Conservation (phyloP, 2,797 vertebrate species). For the Vipera ursinii region DNA sequence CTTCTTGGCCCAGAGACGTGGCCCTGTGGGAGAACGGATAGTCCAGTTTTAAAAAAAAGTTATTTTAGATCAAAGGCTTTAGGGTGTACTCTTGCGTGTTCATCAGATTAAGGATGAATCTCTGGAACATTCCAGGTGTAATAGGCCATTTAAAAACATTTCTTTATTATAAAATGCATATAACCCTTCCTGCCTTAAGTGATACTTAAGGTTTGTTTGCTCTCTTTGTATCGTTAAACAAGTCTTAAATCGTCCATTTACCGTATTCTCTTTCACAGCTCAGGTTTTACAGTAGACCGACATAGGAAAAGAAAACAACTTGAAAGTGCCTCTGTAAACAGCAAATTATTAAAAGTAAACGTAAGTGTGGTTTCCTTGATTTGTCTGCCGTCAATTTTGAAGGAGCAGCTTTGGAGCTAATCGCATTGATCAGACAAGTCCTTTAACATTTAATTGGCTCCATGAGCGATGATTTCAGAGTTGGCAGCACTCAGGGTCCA, state of each 20-base stretch:
- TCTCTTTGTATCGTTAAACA: slow-evolving; percentile 12
- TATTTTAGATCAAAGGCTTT: slow-evolving; percentile 37
- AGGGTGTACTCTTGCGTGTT: neutral
- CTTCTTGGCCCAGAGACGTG: neutral
- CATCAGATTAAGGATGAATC: neutral
- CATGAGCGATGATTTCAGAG: neutral
- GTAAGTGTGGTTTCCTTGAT: slow-evolving; percentile 72
- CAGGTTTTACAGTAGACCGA: slow-evolving; percentile 82
- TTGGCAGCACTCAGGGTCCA: too few species aligned
- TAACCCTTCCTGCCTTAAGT: neutral
- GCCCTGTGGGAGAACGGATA: neutral
- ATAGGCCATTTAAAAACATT: neutral
- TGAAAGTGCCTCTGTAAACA: slow-evolving; percentile 84
- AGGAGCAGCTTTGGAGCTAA: neutral
- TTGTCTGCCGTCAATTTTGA: neutral
- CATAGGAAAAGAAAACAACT: slow-evolving; percentile 92
- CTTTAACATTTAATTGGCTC: neutral
- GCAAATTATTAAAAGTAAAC: slow-evolving; percentile 87
- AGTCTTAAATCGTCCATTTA: slow-evolving; percentile 19
- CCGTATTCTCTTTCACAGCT: slow-evolving; percentile 75
- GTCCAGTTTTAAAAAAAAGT: neutral
- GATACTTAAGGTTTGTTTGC: neutral
- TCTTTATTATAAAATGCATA: neutral
- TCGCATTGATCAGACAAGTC: neutral
- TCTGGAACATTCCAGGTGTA: neutral